These are phyloP conservation scores for Andrena hattorfiana DNA, from an alignment of 2,888 invertebrate genomes.

Conservation along the genomic window DNA sequence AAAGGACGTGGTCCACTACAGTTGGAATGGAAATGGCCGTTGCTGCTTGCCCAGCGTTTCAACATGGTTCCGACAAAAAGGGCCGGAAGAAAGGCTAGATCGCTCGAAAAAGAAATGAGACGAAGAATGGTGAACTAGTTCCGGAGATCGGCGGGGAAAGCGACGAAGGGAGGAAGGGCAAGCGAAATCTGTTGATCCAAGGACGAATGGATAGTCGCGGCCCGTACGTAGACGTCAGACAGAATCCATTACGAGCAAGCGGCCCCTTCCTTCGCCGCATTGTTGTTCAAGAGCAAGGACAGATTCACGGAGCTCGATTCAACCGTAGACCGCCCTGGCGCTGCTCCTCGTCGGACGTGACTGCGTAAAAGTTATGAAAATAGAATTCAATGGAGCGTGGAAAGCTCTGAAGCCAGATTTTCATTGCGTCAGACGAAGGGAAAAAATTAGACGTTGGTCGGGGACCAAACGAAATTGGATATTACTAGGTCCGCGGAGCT, in stretches of 20 bases:
- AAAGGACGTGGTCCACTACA: too few relatives aligned
- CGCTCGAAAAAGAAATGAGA: background rate
- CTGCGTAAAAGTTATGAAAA: conserved; percentile 40
- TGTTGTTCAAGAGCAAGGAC: conserved; percentile 19
- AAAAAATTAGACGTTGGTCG: background rate
- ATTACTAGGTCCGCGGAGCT: background rate
- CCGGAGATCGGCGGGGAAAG: background rate
- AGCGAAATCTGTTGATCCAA: conserved; percentile 31
- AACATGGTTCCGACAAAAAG: too few relatives aligned
- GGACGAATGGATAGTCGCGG: conserved; percentile 31
- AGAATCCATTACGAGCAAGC: conserved; percentile 27
- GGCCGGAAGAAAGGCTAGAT: too few relatives aligned
- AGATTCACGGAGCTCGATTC: background rate
- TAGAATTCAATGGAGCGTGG: conserved; percentile 14
- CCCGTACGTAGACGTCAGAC: conserved; percentile 23
- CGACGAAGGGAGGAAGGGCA: background rate
- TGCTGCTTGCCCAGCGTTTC: too few relatives aligned
- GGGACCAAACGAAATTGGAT: conserved; percentile 28
- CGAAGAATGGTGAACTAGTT: conserved; percentile 41
- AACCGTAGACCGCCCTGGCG: background rate
- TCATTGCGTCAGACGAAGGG: conserved; percentile 1
- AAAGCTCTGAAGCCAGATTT: conserved; percentile 3
- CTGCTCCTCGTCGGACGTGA: conserved; percentile 11
- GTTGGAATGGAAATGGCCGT: too few relatives aligned
- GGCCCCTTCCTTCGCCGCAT: conserved; percentile 24